Percentiles rank a stretch among this genome's conserved stretches.
Evolutionary conservation across 2,113 vertebrate genomes (phyloP).

Genomic region (Glaucidium brasilianum): DNA sequence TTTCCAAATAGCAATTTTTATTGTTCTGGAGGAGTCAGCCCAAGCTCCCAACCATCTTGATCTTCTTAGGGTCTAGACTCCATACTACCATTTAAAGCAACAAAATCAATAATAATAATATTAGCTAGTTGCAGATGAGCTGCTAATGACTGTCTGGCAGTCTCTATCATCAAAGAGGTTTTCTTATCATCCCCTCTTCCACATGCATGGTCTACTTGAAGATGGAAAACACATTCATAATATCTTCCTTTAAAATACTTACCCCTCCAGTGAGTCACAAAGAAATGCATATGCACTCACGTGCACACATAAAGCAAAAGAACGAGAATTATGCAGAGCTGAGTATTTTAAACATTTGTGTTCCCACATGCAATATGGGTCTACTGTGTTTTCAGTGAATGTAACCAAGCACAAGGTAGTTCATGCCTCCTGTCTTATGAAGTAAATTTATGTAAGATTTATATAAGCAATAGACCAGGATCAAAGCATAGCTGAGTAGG

Average conservation of each 20-base stretch:
- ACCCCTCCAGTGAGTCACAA: not conserved
- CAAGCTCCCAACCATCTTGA: not conserved
- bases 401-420: not conserved
- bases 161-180: not conserved
- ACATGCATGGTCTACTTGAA: not conserved
- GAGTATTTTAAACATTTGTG: slow-evolving; percentile 20
- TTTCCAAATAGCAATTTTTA: not conserved
- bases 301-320: not conserved
- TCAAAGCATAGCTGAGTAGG: not conserved
- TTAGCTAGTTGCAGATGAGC: not conserved
- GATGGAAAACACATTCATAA: not conserved
- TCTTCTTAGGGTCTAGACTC: not conserved
- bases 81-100: not conserved
- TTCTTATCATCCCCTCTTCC: not conserved
- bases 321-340: slow-evolving; percentile 8
- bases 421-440: not conserved
- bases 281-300: not conserved
- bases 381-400: not conserved
- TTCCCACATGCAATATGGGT: slow-evolving; percentile 44
- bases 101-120: not conserved
- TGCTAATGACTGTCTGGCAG: not conserved
- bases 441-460: slow-evolving; percentile 25
- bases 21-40: not conserved
- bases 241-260: not conserved
- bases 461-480: slow-evolving; percentile 15